Evolutionary conservation across 2,888 invertebrate genomes (phyloP), one percentile per base, ranked within the genome.

Genomic region (Pollenia angustigena): DNA sequence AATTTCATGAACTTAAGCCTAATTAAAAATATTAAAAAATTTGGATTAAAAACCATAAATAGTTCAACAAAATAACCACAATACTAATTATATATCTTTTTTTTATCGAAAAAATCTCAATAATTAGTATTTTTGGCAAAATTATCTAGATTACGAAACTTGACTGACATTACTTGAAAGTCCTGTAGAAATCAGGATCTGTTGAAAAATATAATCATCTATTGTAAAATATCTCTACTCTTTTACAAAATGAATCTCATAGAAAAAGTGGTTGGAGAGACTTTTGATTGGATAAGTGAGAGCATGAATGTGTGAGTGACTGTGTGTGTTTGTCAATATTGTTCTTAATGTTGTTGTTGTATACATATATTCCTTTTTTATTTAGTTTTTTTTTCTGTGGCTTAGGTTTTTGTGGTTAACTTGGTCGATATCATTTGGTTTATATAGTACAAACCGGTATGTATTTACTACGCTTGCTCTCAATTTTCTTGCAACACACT

Each of bases 371-470:
- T 85, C 44, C 74, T 71, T 75, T 52, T 69, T 79, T 82, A 40
- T 12, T 80, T 52, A 56, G 40, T 72, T 72, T 66, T 64, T 66
- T 64, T 75, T 82, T 85, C 78, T 90, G 89, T 87, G 89, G 89
- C 90, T 90, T 90, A 91, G 90, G 91, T 90, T 92, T 87, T 90
- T 91, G 91, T 88, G 91, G 91, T 91, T 89, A 87, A 89, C 88
- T 90, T 89, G 89, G 88, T 88, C 89, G 88, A 89, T 89, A 88
- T 88, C 85, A 84, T 74, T 75, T 42, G 58, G 60, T 44, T 80
- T 18, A 50, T 60, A 50, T 52, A 52, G 69, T 52, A 42, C 66
- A 54, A 40, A 66, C 40, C n/a, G 64, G 18, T 66, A 23, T 50
- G 1, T 23, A 60, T 76, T 66, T 72, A 87, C 78, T 87, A 87